Evolutionary conservation across 2,113 vertebrate genomes (phyloP).

Genomic region (Misgurnus mizolepis): DNA sequence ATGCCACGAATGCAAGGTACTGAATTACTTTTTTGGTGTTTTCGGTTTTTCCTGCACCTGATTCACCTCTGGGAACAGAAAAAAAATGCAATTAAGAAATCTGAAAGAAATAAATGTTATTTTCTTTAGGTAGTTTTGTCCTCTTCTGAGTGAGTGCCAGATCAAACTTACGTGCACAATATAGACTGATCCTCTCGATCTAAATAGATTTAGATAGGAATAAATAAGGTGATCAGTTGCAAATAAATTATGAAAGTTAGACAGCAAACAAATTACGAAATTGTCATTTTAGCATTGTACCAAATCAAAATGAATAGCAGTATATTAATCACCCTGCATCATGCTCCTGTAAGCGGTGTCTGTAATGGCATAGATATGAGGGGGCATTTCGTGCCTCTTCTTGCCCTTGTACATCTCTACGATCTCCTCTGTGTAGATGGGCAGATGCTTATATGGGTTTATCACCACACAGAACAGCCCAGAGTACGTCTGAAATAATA

Average conservation of each 20-base stretch:
- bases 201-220: slow-evolving; percentile 37
- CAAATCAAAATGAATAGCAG: background rate
- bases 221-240: background rate
- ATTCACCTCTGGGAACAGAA: slow-evolving; percentile 67
- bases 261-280: background rate
- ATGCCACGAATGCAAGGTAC: slow-evolving; percentile 74
- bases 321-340: slow-evolving; percentile 80
- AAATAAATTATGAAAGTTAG: background rate
- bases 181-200: slow-evolving; percentile 79
- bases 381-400: slow-evolving; percentile 90
- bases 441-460: slow-evolving; percentile 88
- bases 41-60: slow-evolving; percentile 76
- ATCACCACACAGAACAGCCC: slow-evolving; percentile 92
- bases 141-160: too few species aligned
- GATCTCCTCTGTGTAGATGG: slow-evolving; percentile 88
- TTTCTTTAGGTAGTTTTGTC: background rate
- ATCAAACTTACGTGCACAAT: slow-evolving; percentile 73
- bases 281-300: background rate
- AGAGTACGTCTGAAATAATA: slow-evolving; percentile 80
- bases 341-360: slow-evolving; percentile 90
- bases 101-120: too few species aligned
- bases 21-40: slow-evolving; percentile 80
- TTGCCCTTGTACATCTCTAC: slow-evolving; percentile 92
- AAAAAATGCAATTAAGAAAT: too few species aligned
- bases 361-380: slow-evolving; percentile 89